These are phyloP conservation scores for Ornithoptera priamus DNA, from an alignment of 2,888 invertebrate species.

Conservation along the genomic window DNA sequence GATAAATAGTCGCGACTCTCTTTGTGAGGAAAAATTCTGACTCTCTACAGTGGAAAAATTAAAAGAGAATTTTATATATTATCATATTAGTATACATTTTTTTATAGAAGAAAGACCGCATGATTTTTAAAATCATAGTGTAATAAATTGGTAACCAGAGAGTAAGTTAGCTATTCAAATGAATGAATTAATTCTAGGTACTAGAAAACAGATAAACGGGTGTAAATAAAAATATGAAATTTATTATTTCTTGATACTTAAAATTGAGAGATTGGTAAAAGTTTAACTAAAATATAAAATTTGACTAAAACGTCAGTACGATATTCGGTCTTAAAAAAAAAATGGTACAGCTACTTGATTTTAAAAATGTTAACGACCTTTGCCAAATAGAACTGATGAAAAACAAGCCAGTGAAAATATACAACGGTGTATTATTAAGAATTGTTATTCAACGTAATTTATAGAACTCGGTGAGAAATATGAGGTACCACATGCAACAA, in stretches of 20 bases:
- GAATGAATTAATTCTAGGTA: too few species aligned
- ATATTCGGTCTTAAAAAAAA: conserved; percentile 10
- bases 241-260: neutral
- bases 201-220: too few species aligned
- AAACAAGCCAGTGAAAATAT: conserved; percentile 14
- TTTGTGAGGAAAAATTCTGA: too few species aligned
- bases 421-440: conserved; percentile 14
- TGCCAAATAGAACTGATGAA: conserved; percentile 13
- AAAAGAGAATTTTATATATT: too few species aligned
- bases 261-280: conserved; percentile 16
- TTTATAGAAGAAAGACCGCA: too few species aligned
- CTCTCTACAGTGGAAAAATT: too few species aligned
- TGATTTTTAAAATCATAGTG: too few species aligned
- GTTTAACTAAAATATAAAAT: conserved; percentile 19
- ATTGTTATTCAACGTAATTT: conserved; percentile 24
- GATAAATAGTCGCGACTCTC: too few species aligned
- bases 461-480: conserved; percentile 22
- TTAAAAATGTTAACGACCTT: conserved; percentile 23
- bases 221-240: neutral
- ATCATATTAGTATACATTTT: too few species aligned
- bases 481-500: conserved; percentile 22
- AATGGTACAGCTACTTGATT: conserved; percentile 13
- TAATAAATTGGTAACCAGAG: too few species aligned
- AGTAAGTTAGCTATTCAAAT: too few species aligned
- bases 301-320: conserved; percentile 19